Percentiles rank a stretch among this genome's conserved stretches.
These are phyloP conservation scores for Euwallacea similis DNA, from an alignment of 1,140 invertebrate genomes.

Conservation along the genomic window DNA sequence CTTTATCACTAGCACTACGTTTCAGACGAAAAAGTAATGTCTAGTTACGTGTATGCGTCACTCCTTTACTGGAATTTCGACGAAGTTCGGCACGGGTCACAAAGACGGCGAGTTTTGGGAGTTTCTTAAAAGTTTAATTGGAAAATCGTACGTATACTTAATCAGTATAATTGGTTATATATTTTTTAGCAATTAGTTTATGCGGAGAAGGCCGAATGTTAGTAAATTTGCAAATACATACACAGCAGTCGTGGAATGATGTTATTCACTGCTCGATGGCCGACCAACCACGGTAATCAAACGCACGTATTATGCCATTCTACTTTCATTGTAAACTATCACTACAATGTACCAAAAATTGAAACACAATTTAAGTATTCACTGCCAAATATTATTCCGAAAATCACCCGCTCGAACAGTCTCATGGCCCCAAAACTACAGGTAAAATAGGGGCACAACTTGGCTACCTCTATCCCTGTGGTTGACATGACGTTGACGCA, in stretches of 20 bases:
- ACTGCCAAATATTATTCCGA: not conserved
- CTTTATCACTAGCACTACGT: conserved; percentile 39
- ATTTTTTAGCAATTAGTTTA: conserved; percentile 39
- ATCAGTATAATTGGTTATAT: conserved; percentile 31
- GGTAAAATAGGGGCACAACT: no score
- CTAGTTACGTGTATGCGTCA: conserved; percentile 44
- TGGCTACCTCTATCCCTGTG: not conserved
- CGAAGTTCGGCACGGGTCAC: conserved; percentile 24
- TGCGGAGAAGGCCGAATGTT: conserved; percentile 42
- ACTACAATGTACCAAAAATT: not conserved
- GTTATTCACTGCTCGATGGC: conserved; percentile 53
- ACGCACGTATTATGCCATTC: conserved; percentile 14
- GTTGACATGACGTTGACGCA: conserved; percentile 7
- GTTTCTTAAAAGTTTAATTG: conserved; percentile 19
- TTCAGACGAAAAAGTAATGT: conserved; percentile 20
- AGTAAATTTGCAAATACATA: conserved; percentile 48
- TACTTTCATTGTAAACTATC: not conserved
- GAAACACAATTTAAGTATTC: not conserved
- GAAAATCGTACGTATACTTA: conserved; percentile 24
- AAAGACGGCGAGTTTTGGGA: conserved; percentile 10
- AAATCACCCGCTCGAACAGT: no score
- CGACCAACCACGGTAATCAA: conserved; percentile 52
- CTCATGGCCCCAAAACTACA: no score
- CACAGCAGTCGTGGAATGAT: conserved; percentile 52
- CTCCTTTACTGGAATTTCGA: conserved; percentile 45